phyloP scores from a whole-genome alignment of 1,140 invertebrate genomes.

The Bombus vancouverensis region DNA sequence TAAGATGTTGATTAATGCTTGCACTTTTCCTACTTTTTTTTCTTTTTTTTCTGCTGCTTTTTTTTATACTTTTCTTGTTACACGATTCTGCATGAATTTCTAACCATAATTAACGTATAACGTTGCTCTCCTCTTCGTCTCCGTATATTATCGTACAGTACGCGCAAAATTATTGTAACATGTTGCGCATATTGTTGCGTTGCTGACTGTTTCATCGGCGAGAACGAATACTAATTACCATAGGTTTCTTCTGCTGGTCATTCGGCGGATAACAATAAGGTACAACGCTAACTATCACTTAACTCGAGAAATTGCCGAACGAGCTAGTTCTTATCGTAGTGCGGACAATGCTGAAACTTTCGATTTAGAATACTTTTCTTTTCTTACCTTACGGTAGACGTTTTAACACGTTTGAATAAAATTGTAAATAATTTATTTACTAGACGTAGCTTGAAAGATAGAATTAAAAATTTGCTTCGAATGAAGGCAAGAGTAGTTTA shows the following conservation, averaged over 20 bases:
- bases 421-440: neutral
- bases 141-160: neutral
- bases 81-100: neutral
- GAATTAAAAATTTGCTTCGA: neutral
- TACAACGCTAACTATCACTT: slow-evolving; percentile 11
- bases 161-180: neutral
- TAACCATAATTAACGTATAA: too few relatives aligned
- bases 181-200: neutral
- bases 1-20: neutral
- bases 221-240: slow-evolving; percentile 35
- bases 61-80: neutral
- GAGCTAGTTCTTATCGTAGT: neutral
- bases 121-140: neutral
- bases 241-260: slow-evolving; percentile 42
- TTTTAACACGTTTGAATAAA: neutral
- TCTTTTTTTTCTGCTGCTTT: neutral
- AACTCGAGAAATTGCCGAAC: neutral
- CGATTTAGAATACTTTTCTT: neutral
- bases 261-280: slow-evolving; percentile 38
- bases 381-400: neutral
- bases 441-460: neutral
- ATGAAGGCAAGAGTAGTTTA: neutral
- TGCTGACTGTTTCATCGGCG: neutral
- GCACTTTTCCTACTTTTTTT: neutral
- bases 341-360: neutral